Base-by-base conservation (phyloP, 2,888 invertebrate species). In the Cryptocephalus primarius region DNA sequence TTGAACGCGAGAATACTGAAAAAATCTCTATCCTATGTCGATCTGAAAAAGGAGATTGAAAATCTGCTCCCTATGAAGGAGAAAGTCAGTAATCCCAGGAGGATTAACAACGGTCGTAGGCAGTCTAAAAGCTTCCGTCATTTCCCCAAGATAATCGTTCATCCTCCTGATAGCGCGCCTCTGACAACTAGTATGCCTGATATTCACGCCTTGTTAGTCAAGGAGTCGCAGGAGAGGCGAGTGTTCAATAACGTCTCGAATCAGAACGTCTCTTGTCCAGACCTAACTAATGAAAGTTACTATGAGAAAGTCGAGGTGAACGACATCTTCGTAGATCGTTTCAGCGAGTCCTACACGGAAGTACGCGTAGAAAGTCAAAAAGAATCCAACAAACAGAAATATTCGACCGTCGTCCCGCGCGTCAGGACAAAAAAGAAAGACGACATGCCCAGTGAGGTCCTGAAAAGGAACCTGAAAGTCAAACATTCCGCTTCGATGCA, bases 401-500 rank as follows among this genome's bases (percentile, higher is more conserved):
- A 44, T 32, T 39, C 39, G 8, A 33, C 38, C 10, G 45, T 39
- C 39, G 31, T 47, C 14, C 9, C 34, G 13, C 45, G 12, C 1
- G 6, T 31, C 6, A 46, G 50, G 38, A 48, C 45, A 11, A 56
- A 50, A 47, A 53, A 51, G 44, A 55, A 54, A 31, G 59, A 60
- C n/a, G 57, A 58, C 38, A 59, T 55, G n/a, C 65, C 65, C 1
- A 58, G 56, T 12, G 65, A 64, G 33, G 50, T 64, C 10, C 44
- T 65, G 11, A 61, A 57, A 41, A 56, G 59, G n/a, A 61, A 59
- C 44, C 58, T 58, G 59, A 68, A 65, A 54, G 60, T 68, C 41
- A 72, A 71, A 56, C 70, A 71, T 52, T 70, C 70, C 13, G 57
- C 62, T 32, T 71, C 71, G 9, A 63, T 71, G 65, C 66, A 67